Evolutionary conservation across 1,140 invertebrate genomes (phyloP), one percentile per base, ranked within the genome.

Genomic region (Campoletis sonorensis): DNA sequence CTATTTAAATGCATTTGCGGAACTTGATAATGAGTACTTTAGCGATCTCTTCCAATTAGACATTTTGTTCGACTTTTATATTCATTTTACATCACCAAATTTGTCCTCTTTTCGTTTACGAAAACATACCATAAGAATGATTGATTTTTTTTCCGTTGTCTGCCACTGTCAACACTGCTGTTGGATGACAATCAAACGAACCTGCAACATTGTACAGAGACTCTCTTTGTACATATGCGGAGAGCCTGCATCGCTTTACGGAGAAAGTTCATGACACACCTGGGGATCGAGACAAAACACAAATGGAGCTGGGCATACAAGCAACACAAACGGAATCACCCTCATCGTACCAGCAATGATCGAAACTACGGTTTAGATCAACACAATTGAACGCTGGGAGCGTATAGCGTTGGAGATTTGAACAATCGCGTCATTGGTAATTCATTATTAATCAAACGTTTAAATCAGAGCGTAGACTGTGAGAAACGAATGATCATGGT

Each of bases 341-440:
- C 61, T 27, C 13, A 67, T 26, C 21, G 61, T 11, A 45, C 13
- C 40, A 10, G 40, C 40, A 45, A 45, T 67, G 61, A 67, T 67
- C 23, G 30, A 67, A 67, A 67, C 61, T 67, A n/a, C 61, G n/a
- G 23, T 67, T n/a, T 4, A 27, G 61, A 67, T 67, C n/a, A 27
- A 67, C 61, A 23, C 61, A 23, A 67, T 15, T 67, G 61, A 67
- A 67, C 23, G 23, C 4, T 67, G 15, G 8, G 23, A 67, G 23
- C 23, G 23, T 30, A 67, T 67, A 26, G 3, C 61, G 23, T 67
- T 67, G 61, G 26, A 67, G 23, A 23, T 67, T 67, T 23, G n/a
- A 4, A 67, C 23, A 67, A 67, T 67, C 61, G 23, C 26, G 61
- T 67, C 61, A 67, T 67, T 27, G 61, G 23, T 67, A 27, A 67